Conservation (phyloP, 2,888 invertebrate genomes). For the Podabrus alpinus region DNA sequence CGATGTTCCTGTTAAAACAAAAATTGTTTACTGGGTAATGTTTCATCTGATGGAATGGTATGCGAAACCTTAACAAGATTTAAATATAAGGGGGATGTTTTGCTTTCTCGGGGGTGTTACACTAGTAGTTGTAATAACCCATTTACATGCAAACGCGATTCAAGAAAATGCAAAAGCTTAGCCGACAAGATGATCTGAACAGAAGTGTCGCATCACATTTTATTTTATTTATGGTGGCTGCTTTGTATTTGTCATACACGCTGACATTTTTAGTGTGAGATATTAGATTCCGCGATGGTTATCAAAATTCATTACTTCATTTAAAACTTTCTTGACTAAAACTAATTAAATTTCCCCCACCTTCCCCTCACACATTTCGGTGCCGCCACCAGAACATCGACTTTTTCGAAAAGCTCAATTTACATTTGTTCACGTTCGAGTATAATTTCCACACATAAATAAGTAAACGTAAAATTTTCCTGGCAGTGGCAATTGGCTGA, state of each 20-base stretch:
- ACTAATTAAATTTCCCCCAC: slow-evolving; percentile 2
- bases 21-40: not conserved
- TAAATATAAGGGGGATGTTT: slow-evolving; percentile 37
- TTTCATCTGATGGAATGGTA: slow-evolving; percentile 22
- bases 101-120: slow-evolving; percentile 39
- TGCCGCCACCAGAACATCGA: too few relatives aligned
- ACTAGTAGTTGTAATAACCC: slow-evolving; percentile 56
- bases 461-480: slow-evolving; percentile 5
- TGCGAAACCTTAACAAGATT: slow-evolving; percentile 43
- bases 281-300: slow-evolving; percentile 9
- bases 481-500: slow-evolving; percentile 16
- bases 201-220: slow-evolving; percentile 48
- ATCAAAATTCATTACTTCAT: slow-evolving; percentile 16
- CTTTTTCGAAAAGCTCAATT: not conserved
- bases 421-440: not conserved
- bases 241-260: slow-evolving; percentile 26
- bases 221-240: slow-evolving; percentile 44
- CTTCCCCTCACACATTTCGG: not conserved
- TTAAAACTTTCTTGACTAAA: not conserved
- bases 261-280: slow-evolving; percentile 10
- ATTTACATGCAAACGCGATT: slow-evolving; percentile 63
- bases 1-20: not conserved
- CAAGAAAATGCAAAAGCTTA: slow-evolving; percentile 54
- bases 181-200: slow-evolving; percentile 41
- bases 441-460: not conserved